phyloP scores from a whole-genome alignment of 2,797 vertebrate genomes.

The Otolemur crassicaudatus region DNA sequence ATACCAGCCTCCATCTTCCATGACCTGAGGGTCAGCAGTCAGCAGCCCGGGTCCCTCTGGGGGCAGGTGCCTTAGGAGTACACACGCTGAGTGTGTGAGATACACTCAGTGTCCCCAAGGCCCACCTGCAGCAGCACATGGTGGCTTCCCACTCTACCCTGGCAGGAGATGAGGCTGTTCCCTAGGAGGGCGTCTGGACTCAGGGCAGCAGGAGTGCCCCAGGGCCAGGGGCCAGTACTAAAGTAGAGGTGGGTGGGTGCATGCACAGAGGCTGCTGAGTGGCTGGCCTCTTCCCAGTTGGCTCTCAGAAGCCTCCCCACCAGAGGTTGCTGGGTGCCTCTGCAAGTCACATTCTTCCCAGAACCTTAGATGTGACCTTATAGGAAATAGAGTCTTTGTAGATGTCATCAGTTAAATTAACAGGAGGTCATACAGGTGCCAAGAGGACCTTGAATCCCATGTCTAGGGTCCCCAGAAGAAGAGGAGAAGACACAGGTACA shows the following conservation, averaged over 20 bases:
- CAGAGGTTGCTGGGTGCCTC: too few species aligned
- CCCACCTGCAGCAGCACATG: too few species aligned
- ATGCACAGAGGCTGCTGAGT: accelerated
- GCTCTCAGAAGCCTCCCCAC: not conserved
- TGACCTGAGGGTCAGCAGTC: not conserved
- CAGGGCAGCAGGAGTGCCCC: too few species aligned
- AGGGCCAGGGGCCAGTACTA: accelerated
- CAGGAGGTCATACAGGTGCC: not conserved
- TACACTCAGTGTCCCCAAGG: not conserved
- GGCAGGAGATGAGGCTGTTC: not conserved
- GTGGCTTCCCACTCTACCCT: not conserved
- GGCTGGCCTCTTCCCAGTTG: not conserved
- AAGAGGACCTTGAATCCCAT: not conserved
- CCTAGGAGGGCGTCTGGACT: too few species aligned
- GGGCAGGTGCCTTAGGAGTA: too few species aligned
- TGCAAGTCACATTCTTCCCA: not conserved
- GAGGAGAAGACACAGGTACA: not conserved
- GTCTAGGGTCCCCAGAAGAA: not conserved
- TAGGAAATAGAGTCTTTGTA: not conserved
- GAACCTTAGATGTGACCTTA: too few species aligned
- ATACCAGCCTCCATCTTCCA: accelerated
- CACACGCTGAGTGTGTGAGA: accelerated
- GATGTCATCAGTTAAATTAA: too few species aligned
- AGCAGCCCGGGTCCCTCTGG: accelerated
- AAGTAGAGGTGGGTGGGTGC: accelerated